These are phyloP conservation scores for Anthopleura xanthogrammica DNA, from an alignment of 92 coral and sea anemone genomes.

Conservation along the genomic window DNA sequence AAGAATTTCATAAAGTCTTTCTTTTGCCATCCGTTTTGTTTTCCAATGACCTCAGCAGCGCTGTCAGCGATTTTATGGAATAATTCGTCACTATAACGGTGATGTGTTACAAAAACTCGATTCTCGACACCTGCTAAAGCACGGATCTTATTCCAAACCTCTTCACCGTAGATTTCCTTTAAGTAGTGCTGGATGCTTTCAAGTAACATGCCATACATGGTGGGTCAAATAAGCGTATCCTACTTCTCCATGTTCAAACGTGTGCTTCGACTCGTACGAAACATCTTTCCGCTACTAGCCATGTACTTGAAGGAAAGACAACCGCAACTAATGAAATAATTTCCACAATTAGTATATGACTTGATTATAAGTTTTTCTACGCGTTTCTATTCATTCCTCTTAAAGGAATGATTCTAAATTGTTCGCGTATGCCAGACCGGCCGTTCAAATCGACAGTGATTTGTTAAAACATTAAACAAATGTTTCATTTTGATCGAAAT, in stretches of 20 bases:
- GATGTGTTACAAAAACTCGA: constrained; percentile 76
- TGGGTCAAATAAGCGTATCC: background rate
- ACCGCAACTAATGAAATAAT: background rate
- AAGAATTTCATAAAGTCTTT: constrained; percentile 70
- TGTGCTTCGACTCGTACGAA: background rate
- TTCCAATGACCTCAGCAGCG: constrained; percentile 51
- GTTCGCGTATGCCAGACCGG: background rate
- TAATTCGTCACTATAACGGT: constrained; percentile 65
- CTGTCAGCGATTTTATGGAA: constrained; percentile 60
- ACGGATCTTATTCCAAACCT: constrained; percentile 57
- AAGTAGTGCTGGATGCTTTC: constrained; percentile 78
- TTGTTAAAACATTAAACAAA: background rate
- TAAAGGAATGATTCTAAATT: background rate
- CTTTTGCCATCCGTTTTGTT: constrained; percentile 40
- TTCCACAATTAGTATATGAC: background rate
- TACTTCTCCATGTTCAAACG: background rate
- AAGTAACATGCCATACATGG: constrained; percentile 82
- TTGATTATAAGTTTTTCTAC: background rate
- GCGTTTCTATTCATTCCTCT: background rate
- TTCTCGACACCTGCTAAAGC: constrained; percentile 54
- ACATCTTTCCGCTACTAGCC: background rate
- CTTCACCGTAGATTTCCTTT: constrained; percentile 70
- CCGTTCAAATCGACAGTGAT: background rate
- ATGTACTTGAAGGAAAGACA: too few relatives aligned
- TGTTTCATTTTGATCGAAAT: background rate